A percentile compares a stretch with the other conserved stretches of the same genome.
phyloP scores from a whole-genome alignment of 2,888 invertebrate genomes.

The Cremastobaeus sp. region DNA sequence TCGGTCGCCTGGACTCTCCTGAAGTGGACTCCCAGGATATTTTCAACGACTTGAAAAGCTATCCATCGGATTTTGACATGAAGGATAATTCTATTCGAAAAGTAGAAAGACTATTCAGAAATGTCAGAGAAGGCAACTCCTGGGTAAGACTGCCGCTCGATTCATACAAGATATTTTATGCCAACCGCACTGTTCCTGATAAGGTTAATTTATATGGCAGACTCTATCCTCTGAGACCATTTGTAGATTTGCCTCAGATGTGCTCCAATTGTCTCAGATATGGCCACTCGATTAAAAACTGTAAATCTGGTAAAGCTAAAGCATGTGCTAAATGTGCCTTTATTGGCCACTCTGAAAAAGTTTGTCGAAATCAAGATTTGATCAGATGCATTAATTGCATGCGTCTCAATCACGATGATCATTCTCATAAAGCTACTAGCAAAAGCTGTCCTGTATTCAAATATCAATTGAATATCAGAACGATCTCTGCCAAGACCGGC shows the following conservation, averaged over 20 bases:
- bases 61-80: too few relatives aligned
- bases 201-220: too few relatives aligned
- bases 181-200: too few relatives aligned
- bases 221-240: too few relatives aligned
- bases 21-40: neutral
- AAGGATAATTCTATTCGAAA: too few relatives aligned
- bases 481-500: neutral
- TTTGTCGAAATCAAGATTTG: neutral
- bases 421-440: neutral
- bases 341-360: neutral
- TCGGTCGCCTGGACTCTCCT: neutral
- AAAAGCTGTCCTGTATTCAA: neutral
- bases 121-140: too few relatives aligned
- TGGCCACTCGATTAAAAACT: too few relatives aligned
- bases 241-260: too few relatives aligned
- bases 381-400: neutral
- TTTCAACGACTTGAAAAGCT: neutral
- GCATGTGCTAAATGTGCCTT: neutral
- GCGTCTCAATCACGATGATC: neutral
- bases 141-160: too few relatives aligned
- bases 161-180: too few relatives aligned
- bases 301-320: neutral
- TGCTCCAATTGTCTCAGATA: too few relatives aligned
- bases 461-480: neutral
- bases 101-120: too few relatives aligned